A percentile compares a stretch with the other conserved stretches of the same genome.
These are phyloP conservation scores for Montipora sp. DNA, from an alignment of 64 coral and sea anemone species.

Conservation along the genomic window DNA sequence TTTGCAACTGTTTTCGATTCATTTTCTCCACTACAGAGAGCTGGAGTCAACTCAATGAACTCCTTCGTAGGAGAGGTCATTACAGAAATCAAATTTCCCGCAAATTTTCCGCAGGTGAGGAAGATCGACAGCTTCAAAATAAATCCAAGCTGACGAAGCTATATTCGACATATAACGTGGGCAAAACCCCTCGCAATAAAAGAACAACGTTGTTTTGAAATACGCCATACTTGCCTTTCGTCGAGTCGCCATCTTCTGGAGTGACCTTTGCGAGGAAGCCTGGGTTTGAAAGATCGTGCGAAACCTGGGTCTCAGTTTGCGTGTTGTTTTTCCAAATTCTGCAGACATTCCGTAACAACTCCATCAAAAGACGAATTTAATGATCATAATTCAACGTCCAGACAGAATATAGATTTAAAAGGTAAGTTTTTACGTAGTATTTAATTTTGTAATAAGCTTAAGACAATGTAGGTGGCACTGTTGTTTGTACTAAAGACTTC, in stretches of 20 bases:
- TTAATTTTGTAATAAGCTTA: no score
- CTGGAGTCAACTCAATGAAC: conserved; percentile 30
- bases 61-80: conserved; percentile 10
- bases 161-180: conserved; percentile 37
- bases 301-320: neutral
- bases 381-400: no score
- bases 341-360: no score
- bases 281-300: neutral
- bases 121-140: neutral
- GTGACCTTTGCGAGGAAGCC: neutral
- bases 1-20: neutral
- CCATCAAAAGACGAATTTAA: no score
- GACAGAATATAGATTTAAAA: no score
- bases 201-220: conserved; percentile 31
- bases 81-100: neutral
- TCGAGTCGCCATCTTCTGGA: conserved; percentile 8
- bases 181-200: neutral
- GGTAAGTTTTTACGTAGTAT: no score
- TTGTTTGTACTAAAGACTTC: no score
- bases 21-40: conserved; percentile 3
- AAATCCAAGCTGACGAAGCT: conserved; percentile 25
- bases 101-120: neutral
- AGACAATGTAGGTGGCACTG: no score
- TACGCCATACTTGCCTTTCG: conserved; percentile 25
- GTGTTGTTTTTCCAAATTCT: no score